A percentile compares a stretch with the other conserved stretches of the same genome.
Conservation (phyloP, 2,797 vertebrate genomes). For the Sebastes vulpes region DNA sequence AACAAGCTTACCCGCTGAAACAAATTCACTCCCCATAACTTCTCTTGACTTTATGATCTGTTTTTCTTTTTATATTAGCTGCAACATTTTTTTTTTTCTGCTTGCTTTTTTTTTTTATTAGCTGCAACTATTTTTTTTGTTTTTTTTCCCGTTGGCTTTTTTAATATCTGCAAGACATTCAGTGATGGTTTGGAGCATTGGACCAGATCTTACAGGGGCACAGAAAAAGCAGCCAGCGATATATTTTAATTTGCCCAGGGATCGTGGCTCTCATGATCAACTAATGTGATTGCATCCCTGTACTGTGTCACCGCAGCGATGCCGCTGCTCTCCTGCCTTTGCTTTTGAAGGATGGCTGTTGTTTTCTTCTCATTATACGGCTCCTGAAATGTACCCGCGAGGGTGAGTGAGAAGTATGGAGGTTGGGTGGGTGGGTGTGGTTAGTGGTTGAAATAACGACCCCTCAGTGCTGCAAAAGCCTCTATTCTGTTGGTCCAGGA, state of each 20-base stretch:
- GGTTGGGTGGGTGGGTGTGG: slow-evolving; percentile 27
- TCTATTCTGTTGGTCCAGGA: slow-evolving; percentile 63
- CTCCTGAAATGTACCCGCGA: slow-evolving; percentile 61
- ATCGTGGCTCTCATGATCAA: slow-evolving; percentile 22
- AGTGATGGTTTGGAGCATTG: neutral
- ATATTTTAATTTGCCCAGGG: slow-evolving; percentile 55
- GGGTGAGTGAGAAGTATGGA: slow-evolving; percentile 46
- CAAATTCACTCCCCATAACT: neutral
- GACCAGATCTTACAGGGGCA: slow-evolving; percentile 5
- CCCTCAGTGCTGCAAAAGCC: slow-evolving; percentile 51
- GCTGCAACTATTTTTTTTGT: neutral
- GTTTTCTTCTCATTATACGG: slow-evolving; percentile 73
- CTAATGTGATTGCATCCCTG: slow-evolving; percentile 61
- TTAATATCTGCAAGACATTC: slow-evolving; percentile 1
- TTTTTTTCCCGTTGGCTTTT: neutral
- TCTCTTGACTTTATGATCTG: neutral
- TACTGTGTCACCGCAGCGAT: slow-evolving; percentile 25
- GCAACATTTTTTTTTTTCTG: neutral
- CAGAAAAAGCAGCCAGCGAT: slow-evolving; percentile 4
- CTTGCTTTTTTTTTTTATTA: neutral
- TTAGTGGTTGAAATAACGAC: slow-evolving; percentile 61
- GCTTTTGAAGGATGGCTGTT: slow-evolving; percentile 66
- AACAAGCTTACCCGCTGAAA: neutral
- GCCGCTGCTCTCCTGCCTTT: slow-evolving; percentile 15
- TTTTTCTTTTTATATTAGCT: neutral